These are phyloP conservation scores for Himalopsyche japonica DNA, from an alignment of 2,888 invertebrate genomes.

Conservation along the genomic window DNA sequence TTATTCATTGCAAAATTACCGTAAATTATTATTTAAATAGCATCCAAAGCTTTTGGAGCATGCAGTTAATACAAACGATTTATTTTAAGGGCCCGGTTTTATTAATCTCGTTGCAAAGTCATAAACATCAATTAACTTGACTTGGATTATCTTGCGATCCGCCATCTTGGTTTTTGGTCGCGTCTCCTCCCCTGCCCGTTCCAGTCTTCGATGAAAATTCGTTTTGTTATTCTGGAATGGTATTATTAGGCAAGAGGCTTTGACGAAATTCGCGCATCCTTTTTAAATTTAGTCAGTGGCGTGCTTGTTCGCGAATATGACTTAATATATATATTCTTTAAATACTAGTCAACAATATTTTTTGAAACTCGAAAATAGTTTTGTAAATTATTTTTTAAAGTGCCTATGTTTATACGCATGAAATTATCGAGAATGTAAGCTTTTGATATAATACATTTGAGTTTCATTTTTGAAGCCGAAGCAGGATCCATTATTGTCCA, in stretches of 20 bases:
- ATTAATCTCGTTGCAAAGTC: constrained; percentile 10
- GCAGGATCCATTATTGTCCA: too few relatives aligned
- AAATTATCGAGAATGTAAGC: too few relatives aligned
- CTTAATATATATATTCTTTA: too few relatives aligned
- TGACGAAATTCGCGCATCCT: background rate
- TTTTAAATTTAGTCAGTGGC: background rate
- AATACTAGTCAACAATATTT: too few relatives aligned
- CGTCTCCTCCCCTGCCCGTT: background rate
- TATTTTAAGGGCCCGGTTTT: constrained; percentile 1
- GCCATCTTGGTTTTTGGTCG: background rate
- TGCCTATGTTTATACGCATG: too few relatives aligned
- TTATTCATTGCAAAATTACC: too few relatives aligned
- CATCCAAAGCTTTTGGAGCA: background rate
- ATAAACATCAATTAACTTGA: constrained; percentile 22
- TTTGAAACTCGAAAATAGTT: too few relatives aligned
- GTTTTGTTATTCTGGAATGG: background rate
- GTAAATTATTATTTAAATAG: background rate
- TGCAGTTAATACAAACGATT: background rate
- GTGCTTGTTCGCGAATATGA: too few relatives aligned
- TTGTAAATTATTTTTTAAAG: too few relatives aligned
- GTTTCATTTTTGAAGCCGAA: too few relatives aligned
- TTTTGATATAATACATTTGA: too few relatives aligned
- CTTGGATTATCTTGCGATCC: constrained; percentile 12
- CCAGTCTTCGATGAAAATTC: background rate
- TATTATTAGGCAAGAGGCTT: background rate